Base-by-base conservation (phyloP, 2,797 vertebrate genomes). In the Lutra lutra region DNA sequence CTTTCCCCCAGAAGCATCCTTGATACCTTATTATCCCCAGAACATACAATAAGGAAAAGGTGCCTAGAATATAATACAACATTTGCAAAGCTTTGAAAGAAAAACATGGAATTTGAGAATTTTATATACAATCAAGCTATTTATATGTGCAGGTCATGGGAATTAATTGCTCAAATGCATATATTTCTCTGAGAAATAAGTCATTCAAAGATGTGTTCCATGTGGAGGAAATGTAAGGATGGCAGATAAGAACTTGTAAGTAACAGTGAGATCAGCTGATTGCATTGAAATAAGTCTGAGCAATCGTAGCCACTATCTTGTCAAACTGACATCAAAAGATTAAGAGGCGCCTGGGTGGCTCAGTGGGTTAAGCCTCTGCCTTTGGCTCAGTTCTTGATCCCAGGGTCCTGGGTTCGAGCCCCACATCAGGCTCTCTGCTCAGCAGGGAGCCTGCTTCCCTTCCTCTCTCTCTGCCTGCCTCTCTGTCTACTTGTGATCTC, bases 41-140 rank as follows among this genome's bases (percentile, higher is more conserved):
- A 66, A 83, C 40, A 51, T 62, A 40, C 3, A 48, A 29, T 21
- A 78, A 82, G 73, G 43, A 91, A 95, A 75, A 75, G 23, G 35
- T 91, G 35, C 6, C 21, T 79, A 8, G 73, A 56, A 90, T 68
- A 77, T 38, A 66, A 66, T 3, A 51, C 2, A 20, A 20, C n/a
- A 85, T 48, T 68, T 56, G 91, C 21, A 94, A 82, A 84, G 7
- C 56, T 86, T 89, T 83, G 23, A 93, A 94, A 92, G 75, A 89
- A 91, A 82, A 90, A 54, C 23, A 54, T 17, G 7, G 5, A 29
- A 89, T 60, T 96, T 15, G 29, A 79, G 18, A 78, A 46, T 89
- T 78, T 66, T 72, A 83, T 43, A 68, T 91, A 48, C 12, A 56
- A n/a, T 58, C 58, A 78, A 46, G 23, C 17, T 48, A 32, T 90